Percentiles rank a stretch among this genome's conserved stretches.
phyloP scores from a whole-genome alignment of 2,797 vertebrate species.

The Sciurus vulgaris region DNA sequence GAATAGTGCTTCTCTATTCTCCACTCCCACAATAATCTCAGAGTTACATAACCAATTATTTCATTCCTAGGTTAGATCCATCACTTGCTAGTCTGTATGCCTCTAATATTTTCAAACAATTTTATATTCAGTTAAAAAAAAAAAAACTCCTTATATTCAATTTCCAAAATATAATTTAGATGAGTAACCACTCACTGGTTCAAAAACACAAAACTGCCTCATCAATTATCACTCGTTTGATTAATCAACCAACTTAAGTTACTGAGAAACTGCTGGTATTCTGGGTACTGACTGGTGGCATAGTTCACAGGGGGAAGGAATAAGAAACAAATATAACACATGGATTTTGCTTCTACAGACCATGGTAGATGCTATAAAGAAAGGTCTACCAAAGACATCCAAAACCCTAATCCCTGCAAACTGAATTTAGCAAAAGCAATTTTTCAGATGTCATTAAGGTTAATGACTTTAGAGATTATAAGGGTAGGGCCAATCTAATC shows the following conservation, averaged over 20 bases:
- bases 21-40: neutral
- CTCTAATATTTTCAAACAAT: slow-evolving; percentile 12
- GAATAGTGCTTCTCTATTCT: neutral
- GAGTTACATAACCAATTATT: neutral
- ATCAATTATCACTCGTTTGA: neutral
- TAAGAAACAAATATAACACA: neutral
- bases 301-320: neutral
- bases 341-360: neutral
- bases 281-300: neutral
- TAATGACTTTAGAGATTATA: neutral
- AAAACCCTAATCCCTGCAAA: neutral
- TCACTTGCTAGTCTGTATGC: neutral
- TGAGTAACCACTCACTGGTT: neutral
- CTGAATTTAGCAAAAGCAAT: neutral
- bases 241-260: neutral
- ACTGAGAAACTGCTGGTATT: neutral
- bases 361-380: neutral
- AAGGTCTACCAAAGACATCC: neutral
- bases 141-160: neutral
- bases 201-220: neutral
- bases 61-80: neutral
- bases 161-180: slow-evolving; percentile 17
- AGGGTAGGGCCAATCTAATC: neutral
- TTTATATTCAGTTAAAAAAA: neutral
- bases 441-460: neutral